Base-by-base conservation (phyloP, 2,113 vertebrate species). In the Halcyon senegalensis region DNA sequence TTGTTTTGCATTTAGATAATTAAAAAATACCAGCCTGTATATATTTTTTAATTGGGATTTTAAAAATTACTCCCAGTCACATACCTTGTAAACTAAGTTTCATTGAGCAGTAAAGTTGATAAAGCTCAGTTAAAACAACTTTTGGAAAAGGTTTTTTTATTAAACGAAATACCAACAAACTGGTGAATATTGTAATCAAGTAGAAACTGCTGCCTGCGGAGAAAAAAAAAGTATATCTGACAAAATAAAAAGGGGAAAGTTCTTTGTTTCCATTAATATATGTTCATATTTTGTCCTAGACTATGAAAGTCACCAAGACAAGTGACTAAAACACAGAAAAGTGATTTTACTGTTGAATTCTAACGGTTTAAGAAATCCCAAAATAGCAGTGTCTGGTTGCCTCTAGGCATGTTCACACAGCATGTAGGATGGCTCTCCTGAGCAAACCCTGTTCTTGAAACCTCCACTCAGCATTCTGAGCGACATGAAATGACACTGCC, bases 21-120 rank as follows among this genome's bases (percentile, higher is more conserved):
- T 95, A 76, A 95, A 96, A 97, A 96, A 96, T 93, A 90, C 88
- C 85, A 87, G 93, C 72, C 76, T 84, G 11, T 16, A 68, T 89
- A 89, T 93, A 74, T 96, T 55, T 92, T 96, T 96, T 87, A 96
- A 96, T 92, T 96, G 73, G 56, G 76, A 87, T 94, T 93, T 93
- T 17, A 93, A 91, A 91, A 92, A 93, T 84, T 7, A 87, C 53
- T 96, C 53, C 76, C 64, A 94, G 79, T 90, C 92, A 93, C 33
- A 87, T 93, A 90, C 39, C 85, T 92, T 81, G 68, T 96, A 96
- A 96, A 87, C 83, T 58, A 60, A 60, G 88, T 82, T 97, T 93
- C 76, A 93, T 72, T 94, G 83, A 95, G 39, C 69, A 89, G 31
- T 94, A 94, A 93, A 94, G 43, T 84, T 88, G 89, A 91, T 88